These are phyloP conservation scores for Porites evermanni DNA, from an alignment of 92 coral and sea anemone genomes.

Conservation along the genomic window DNA sequence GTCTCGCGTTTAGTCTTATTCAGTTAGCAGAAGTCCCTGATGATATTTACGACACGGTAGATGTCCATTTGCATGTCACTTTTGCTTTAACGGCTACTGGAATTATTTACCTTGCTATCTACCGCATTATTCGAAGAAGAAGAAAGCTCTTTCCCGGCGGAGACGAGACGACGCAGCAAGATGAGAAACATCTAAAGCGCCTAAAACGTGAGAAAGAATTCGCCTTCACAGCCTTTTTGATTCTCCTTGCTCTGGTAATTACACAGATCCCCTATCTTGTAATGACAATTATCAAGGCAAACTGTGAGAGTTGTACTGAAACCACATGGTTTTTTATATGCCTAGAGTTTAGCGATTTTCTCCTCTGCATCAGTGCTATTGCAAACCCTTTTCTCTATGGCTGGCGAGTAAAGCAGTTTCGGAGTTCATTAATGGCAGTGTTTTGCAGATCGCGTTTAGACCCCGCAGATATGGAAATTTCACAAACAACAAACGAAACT, in stretches of 20 bases:
- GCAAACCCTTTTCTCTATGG: constrained; percentile 58
- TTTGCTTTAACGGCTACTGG: constrained; percentile 46
- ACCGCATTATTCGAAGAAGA: constrained; percentile 24
- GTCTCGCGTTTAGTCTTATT: neutral
- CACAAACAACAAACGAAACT: neutral
- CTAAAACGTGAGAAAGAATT: constrained; percentile 43
- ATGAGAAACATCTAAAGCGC: neutral
- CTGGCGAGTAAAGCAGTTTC: constrained; percentile 56
- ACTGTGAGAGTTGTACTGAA: constrained; percentile 23
- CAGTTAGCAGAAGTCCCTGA: neutral
- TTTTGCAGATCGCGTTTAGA: constrained; percentile 21
- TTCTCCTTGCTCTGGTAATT: constrained; percentile 27
- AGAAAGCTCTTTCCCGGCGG: constrained; percentile 19
- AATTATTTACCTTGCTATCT: constrained; percentile 29
- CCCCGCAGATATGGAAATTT: constrained; percentile 18
- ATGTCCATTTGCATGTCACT: constrained; percentile 48
- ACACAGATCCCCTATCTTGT: constrained; percentile 56
- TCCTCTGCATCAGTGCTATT: constrained; percentile 36
- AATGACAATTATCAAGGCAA: constrained; percentile 19
- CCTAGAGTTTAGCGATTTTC: constrained; percentile 25
- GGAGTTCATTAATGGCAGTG: constrained; percentile 50
- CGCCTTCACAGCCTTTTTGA: constrained; percentile 37
- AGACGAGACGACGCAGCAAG: neutral
- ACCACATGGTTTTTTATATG: constrained; percentile 17
- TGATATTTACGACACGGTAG: constrained; percentile 31